phyloP scores from a whole-genome alignment of 2,797 vertebrate genomes.

The Natrix natrix region DNA sequence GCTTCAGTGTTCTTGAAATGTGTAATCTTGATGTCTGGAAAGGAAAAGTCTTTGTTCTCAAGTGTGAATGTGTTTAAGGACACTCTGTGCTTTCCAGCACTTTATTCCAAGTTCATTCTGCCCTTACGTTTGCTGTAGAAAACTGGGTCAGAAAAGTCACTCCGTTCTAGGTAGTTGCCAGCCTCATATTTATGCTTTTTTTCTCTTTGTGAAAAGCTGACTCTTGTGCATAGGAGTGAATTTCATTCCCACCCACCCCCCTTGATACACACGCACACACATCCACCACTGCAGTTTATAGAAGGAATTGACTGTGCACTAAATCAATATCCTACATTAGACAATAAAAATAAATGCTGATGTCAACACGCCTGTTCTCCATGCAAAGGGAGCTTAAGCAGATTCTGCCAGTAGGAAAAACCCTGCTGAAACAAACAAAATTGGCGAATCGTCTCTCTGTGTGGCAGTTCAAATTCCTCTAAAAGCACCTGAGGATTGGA shows the following conservation, averaged over 20 bases:
- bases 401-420: neutral
- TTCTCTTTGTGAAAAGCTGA: neutral
- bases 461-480: neutral
- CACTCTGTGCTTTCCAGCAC: conserved; percentile 34
- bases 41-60: conserved; percentile 48
- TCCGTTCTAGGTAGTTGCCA: neutral
- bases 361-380: neutral
- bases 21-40: conserved; percentile 29
- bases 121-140: conserved; percentile 21
- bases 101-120: conserved; percentile 33
- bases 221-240: neutral
- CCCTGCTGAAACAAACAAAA: neutral
- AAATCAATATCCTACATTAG: conserved; percentile 16
- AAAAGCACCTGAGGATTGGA: neutral
- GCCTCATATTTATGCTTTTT: conserved; percentile 8
- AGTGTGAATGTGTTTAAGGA: conserved; percentile 30
- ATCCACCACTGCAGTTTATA: neutral
- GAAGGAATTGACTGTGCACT: neutral
- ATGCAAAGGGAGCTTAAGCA: neutral
- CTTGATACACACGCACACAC: neutral
- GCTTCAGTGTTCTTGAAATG: conserved; percentile 37
- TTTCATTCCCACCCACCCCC: neutral
- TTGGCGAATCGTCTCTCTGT: neutral
- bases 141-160: conserved; percentile 49
- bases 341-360: neutral